These are phyloP conservation scores for Eleutherodactylus coqui DNA, from an alignment of 2,797 vertebrate species.

Conservation along the genomic window DNA sequence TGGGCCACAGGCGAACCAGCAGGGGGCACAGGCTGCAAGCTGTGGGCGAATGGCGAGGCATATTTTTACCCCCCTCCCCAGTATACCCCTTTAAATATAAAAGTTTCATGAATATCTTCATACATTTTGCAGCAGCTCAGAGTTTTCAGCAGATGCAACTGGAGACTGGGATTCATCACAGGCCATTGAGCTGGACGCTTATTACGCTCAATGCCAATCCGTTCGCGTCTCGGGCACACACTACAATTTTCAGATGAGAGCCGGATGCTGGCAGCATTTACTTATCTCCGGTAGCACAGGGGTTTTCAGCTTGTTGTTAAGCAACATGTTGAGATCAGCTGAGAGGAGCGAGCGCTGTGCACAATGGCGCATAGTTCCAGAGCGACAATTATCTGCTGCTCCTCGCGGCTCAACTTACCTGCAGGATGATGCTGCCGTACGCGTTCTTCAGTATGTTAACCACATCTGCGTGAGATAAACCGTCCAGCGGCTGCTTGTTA, in stretches of 20 bases:
- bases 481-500: slow-evolving; percentile 87
- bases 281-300: slow-evolving; percentile 73
- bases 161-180: neutral
- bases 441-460: slow-evolving; percentile 93
- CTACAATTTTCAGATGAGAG: slow-evolving; percentile 65
- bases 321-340: slow-evolving; percentile 71
- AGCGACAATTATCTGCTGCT: slow-evolving; percentile 73
- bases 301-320: slow-evolving; percentile 72
- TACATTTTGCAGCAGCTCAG: neutral
- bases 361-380: slow-evolving; percentile 52
- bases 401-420: slow-evolving; percentile 80
- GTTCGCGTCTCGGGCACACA: slow-evolving; percentile 63
- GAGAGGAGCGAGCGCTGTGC: slow-evolving; percentile 57
- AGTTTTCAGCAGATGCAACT: neutral
- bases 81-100: no score
- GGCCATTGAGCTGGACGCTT: neutral
- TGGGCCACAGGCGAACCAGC: no score
- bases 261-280: slow-evolving; percentile 67
- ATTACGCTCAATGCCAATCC: slow-evolving; percentile 36
- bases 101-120: neutral
- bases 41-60: no score
- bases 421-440: slow-evolving; percentile 86
- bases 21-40: no score
- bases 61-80: no score
- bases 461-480: slow-evolving; percentile 86